Evolutionary conservation across 2,113 vertebrate genomes (phyloP).

Genomic region (Megaceryle torquata): DNA sequence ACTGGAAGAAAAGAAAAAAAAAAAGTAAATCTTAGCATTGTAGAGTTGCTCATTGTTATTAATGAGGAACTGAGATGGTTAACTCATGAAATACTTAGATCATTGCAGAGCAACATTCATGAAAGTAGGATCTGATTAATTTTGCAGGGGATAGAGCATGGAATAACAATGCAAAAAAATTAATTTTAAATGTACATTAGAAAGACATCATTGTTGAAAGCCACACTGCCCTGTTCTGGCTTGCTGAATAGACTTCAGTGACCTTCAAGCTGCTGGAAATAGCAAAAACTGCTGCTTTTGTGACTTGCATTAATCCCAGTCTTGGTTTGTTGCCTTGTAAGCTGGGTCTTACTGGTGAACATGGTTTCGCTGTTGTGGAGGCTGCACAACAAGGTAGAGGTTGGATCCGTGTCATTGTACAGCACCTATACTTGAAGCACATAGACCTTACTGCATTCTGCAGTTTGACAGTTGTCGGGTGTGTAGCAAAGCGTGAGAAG

Average conservation of each 20-base stretch:
- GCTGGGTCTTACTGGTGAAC: not conserved
- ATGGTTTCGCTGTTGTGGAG: not conserved
- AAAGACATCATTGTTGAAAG: not conserved
- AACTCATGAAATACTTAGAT: not conserved
- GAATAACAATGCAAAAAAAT: not conserved
- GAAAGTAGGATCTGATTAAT: not conserved
- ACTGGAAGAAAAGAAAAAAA: not conserved
- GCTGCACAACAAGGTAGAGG: accelerated
- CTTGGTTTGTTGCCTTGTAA: not conserved
- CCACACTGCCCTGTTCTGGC: not conserved
- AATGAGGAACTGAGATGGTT: not conserved
- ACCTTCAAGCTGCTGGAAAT: not conserved
- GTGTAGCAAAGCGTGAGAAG: not conserved
- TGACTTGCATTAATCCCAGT: not conserved
- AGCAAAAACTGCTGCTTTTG: not conserved
- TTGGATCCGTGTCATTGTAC: accelerated
- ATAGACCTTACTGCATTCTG: not conserved
- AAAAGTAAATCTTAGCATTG: not conserved
- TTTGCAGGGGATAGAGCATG: not conserved
- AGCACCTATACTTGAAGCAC: not conserved
- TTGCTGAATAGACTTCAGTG: not conserved
- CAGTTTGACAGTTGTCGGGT: not conserved
- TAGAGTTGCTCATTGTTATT: not conserved
- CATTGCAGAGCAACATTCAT: not conserved
- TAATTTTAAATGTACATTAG: not conserved